phyloP scores from a whole-genome alignment of 2,888 invertebrate genomes.

The Schizotus pectinicornis region DNA sequence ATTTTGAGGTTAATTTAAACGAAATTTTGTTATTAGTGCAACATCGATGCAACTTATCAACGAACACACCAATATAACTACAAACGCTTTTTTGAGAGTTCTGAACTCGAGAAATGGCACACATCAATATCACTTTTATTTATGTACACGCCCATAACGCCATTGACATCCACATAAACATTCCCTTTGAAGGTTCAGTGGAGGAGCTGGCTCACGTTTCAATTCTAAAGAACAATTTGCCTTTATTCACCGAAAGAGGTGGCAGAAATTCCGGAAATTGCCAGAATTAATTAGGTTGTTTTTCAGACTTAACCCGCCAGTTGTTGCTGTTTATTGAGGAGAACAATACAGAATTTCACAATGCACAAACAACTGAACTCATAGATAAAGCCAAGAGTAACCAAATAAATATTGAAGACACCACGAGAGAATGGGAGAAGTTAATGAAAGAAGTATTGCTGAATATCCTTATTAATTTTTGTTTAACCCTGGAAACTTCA shows the following conservation, averaged over 20 bases:
- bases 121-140: neutral
- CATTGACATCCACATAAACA: conserved; percentile 43
- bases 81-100: no score
- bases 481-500: conserved; percentile 7
- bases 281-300: neutral
- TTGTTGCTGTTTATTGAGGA: conserved; percentile 65
- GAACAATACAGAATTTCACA: conserved; percentile 72
- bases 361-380: conserved; percentile 68
- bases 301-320: conserved; percentile 23
- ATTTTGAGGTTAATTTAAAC: no score
- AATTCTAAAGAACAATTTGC: conserved; percentile 46
- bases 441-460: conserved; percentile 68
- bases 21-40: no score
- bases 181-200: conserved; percentile 49
- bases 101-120: neutral
- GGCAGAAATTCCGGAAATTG: conserved; percentile 1
- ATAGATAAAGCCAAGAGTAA: conserved; percentile 68
- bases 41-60: no score
- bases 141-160: conserved; percentile 40
- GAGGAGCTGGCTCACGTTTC: conserved; percentile 51
- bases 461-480: conserved; percentile 2
- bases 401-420: conserved; percentile 73
- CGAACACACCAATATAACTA: no score
- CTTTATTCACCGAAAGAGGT: conserved; percentile 56
- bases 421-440: conserved; percentile 81